Percentiles rank a stretch among this genome's conserved stretches.
These are phyloP conservation scores for Aphidius ervi DNA, from an alignment of 1,140 invertebrate species.

Conservation along the genomic window DNA sequence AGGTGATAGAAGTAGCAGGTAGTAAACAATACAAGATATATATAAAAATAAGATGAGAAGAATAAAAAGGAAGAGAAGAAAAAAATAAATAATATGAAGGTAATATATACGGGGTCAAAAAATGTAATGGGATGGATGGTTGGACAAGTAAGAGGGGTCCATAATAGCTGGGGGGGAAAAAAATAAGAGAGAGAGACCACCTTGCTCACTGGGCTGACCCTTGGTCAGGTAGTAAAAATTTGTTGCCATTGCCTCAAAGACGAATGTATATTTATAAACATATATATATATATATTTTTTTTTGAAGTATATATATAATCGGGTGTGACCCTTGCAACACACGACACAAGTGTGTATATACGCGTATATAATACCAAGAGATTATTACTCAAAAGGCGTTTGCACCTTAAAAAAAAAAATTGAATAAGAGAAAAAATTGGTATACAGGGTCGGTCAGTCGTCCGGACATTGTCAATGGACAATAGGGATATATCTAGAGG, in stretches of 20 bases:
- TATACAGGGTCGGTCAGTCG: constrained; percentile 38
- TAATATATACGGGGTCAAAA: no score
- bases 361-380: constrained; percentile 46
- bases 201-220: constrained; percentile 40
- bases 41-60: not conserved
- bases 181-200: constrained; percentile 22
- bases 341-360: constrained; percentile 40
- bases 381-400: constrained; percentile 53
- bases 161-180: constrained; percentile 20
- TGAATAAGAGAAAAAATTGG: no score
- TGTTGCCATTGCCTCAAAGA: constrained; percentile 16
- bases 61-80: no score
- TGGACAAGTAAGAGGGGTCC: constrained; percentile 3
- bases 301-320: not conserved
- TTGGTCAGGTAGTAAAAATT: constrained; percentile 46
- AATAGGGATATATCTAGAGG: constrained; percentile 35
- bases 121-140: not conserved
- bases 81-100: no score
- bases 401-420: constrained; percentile 40
- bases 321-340: constrained; percentile 22
- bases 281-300: not conserved
- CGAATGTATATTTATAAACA: not conserved
- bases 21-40: not conserved
- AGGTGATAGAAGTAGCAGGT: constrained; percentile 5
- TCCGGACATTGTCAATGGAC: constrained; percentile 47